Base-by-base conservation (phyloP, 2,113 vertebrate species). In the Vimba vimba region DNA sequence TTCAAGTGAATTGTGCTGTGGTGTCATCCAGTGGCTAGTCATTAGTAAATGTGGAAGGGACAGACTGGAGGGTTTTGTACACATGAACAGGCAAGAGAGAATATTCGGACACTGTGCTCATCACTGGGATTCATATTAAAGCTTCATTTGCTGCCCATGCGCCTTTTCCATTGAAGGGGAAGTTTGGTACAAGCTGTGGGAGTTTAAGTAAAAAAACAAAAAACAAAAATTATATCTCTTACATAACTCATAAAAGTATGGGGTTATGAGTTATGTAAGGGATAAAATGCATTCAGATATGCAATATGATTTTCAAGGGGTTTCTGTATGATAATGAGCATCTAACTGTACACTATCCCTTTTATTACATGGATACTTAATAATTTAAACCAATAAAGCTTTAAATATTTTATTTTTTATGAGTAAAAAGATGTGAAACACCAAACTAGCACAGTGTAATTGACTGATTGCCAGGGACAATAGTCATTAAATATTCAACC, bases 61-160 rank as follows among this genome's bases (percentile, higher is more conserved):
- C 73, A 86, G 64, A 62, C 85, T 87, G 69, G 82, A 79, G 85
- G 57, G 84, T 23, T 80, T 23, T 62, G 36, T 12, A 45, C 52
- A 47, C 43, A 33, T 59, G 79, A 62, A 88, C 27, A 50, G 73
- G 27, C 57, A 59, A 59, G 55, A 75, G 52, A 43, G 59, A 73
- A 89, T 78, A 23, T 66, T 68, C 11, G 21, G 75, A 62, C 66
- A 55, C 27, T 59, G 43, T 69, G 33, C 25, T 87, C 84, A 87
- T 84, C 83, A 85, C 66, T 89, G 83, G 88, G 52, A 71, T 17
- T 73, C 73, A 78, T 79, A 75, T 90, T 89, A 92, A 91, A 86
- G 87, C 85, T 87, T 91, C 21, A 81, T 90, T 81, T 89, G 74
- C 82, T 52, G 59, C 86, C 80, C 55, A 57, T 79, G 80, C 69